These are phyloP conservation scores for Drosophila macrospina DNA, from an alignment of 2,888 invertebrate genomes.

Conservation along the genomic window DNA sequence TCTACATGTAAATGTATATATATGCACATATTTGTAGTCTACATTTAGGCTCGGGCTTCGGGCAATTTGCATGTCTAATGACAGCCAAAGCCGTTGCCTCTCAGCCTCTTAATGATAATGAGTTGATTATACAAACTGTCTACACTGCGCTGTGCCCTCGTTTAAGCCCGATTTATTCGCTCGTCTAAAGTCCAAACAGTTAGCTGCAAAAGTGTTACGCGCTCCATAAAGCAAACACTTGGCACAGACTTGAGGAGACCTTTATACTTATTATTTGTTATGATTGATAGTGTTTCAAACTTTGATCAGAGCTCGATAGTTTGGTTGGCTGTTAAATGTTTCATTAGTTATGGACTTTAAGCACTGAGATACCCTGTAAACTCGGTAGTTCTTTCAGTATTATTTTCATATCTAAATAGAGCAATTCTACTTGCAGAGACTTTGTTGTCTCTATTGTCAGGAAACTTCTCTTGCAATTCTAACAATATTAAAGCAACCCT, in stretches of 20 bases:
- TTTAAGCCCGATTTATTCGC: constrained; percentile 13
- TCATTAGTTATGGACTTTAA: background rate
- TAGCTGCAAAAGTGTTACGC: constrained; percentile 10
- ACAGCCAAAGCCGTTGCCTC: constrained; percentile 35
- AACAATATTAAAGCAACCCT: too few species aligned
- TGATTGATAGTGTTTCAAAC: constrained; percentile 2
- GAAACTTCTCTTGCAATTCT: too few species aligned
- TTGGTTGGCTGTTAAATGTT: background rate
- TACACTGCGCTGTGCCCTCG: background rate
- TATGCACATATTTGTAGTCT: constrained; percentile 42
- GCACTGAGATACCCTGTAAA: too few species aligned
- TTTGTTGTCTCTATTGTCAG: too few species aligned
- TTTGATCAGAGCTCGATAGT: background rate
- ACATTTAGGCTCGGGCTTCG: constrained; percentile 52
- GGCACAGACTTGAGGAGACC: background rate
- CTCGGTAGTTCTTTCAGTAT: too few species aligned
- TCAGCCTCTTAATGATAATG: constrained; percentile 72
- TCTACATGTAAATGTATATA: background rate
- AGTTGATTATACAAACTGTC: constrained; percentile 61
- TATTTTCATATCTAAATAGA: too few species aligned
- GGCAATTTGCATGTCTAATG: constrained; percentile 73
- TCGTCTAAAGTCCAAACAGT: background rate
- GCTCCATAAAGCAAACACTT: constrained; percentile 1
- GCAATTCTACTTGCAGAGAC: too few species aligned
- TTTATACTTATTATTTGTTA: background rate